phyloP scores from a whole-genome alignment of 2,888 invertebrate genomes.

The Spatulosminthurus flaviceps region DNA sequence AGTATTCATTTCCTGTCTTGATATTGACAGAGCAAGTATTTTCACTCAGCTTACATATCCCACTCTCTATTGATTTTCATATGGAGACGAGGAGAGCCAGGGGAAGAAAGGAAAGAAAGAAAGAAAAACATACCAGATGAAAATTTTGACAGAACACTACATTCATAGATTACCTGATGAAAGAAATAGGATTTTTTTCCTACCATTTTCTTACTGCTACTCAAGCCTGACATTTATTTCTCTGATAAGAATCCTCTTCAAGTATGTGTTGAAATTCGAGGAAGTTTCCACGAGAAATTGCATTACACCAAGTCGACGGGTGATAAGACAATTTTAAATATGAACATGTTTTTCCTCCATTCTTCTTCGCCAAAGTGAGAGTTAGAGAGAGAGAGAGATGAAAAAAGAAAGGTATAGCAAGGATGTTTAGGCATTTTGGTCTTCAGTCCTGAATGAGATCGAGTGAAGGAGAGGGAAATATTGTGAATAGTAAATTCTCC shows the following conservation, averaged over 20 bases:
- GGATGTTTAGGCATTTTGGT: neutral
- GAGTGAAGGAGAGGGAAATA: neutral
- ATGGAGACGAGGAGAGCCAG: too few species aligned
- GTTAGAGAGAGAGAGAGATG: too few species aligned
- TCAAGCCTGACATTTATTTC: slow-evolving; percentile 6
- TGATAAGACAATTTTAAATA: slow-evolving; percentile 14
- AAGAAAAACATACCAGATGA: too few species aligned
- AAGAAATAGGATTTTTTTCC: slow-evolving; percentile 3
- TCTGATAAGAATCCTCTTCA: neutral
- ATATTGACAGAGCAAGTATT: too few species aligned
- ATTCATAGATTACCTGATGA: slow-evolving; percentile 10
- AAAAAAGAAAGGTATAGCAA: too few species aligned
- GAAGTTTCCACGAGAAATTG: too few species aligned
- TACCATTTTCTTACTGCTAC: neutral
- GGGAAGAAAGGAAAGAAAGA: too few species aligned
- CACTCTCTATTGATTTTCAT: too few species aligned
- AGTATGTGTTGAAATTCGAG: neutral
- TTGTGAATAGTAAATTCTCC: neutral
- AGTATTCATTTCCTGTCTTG: too few species aligned
- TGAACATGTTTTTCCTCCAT: neutral
- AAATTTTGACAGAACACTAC: neutral
- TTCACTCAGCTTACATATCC: too few species aligned
- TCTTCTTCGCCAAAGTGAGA: neutral
- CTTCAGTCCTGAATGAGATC: neutral
- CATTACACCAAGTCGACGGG: neutral